phyloP scores from a whole-genome alignment of 1,140 invertebrate species.

The Copidosoma floridanum region DNA sequence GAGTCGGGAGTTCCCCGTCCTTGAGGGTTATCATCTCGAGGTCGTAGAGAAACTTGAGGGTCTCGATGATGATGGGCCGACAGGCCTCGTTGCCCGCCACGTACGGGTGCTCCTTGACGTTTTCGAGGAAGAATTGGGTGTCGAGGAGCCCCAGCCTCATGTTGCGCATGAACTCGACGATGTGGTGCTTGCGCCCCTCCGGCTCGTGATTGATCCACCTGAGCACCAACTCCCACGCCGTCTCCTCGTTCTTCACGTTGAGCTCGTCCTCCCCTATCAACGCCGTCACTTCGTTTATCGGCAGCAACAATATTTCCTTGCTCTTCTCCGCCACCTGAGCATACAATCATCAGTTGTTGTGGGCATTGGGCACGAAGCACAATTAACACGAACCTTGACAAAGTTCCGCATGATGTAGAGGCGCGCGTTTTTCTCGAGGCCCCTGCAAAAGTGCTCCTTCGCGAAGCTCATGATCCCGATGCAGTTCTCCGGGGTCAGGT shows the following conservation, averaged over 20 bases:
- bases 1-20: constrained; percentile 63
- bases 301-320: constrained; percentile 69
- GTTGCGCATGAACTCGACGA: constrained; percentile 74
- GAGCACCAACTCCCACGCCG: constrained; percentile 65
- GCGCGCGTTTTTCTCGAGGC: constrained; percentile 67
- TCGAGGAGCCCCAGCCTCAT: constrained; percentile 82
- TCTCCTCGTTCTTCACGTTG: constrained; percentile 67
- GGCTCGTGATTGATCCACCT: constrained; percentile 67
- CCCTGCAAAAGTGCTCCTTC: constrained; percentile 69
- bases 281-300: constrained; percentile 66
- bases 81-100: constrained; percentile 65
- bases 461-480: constrained; percentile 81
- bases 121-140: constrained; percentile 74
- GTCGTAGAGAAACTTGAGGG: constrained; percentile 72
- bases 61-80: constrained; percentile 72
- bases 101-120: constrained; percentile 66
- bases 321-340: constrained; percentile 60
- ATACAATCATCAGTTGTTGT: no score
- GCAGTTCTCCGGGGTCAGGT: constrained; percentile 73
- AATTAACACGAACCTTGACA: constrained; percentile 57
- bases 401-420: constrained; percentile 74
- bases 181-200: constrained; percentile 62
- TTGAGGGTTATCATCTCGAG: constrained; percentile 67
- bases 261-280: constrained; percentile 71
- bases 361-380: neutral